These are phyloP conservation scores for Numenius phaeopus DNA, from an alignment of 2,797 vertebrate species.

Conservation along the genomic window DNA sequence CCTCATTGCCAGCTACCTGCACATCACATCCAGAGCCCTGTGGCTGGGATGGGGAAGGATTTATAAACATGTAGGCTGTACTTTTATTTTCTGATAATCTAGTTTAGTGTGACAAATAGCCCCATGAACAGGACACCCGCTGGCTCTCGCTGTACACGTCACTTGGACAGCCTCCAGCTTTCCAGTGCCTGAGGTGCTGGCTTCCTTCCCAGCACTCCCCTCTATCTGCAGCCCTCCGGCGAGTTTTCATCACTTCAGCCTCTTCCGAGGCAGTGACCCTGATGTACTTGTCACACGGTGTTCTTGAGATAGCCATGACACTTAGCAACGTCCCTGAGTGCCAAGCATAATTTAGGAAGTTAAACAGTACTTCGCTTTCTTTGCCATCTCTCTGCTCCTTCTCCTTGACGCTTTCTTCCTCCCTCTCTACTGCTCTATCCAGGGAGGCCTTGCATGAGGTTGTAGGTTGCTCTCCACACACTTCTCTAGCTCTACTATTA, in stretches of 20 bases:
- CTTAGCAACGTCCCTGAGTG: neutral
- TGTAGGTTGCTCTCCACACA: neutral
- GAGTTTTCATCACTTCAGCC: conserved; percentile 37
- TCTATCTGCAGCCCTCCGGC: conserved; percentile 44
- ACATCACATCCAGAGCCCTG: neutral
- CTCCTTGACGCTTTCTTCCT: neutral
- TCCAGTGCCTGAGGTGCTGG: conserved; percentile 21
- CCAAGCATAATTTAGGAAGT: neutral
- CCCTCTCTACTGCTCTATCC: neutral
- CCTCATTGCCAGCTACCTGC: neutral
- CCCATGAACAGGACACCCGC: conserved; percentile 1
- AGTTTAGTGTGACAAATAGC: conserved; percentile 57
- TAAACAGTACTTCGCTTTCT: neutral
- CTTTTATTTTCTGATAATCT: conserved; percentile 68
- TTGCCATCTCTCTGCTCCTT: neutral
- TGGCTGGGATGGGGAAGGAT: conserved; percentile 12
- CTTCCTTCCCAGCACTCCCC: conserved; percentile 19
- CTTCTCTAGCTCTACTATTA: neutral
- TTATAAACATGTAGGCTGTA: conserved; percentile 36
- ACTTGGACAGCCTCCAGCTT: conserved; percentile 55
- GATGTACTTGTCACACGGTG: neutral
- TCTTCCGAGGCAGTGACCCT: neutral
- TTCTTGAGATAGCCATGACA: neutral
- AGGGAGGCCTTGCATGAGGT: neutral
- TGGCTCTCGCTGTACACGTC: neutral